A percentile compares a stretch with the other conserved stretches of the same genome.
These are phyloP conservation scores for Drosophila phalerata DNA, from an alignment of 2,888 invertebrate genomes.

Conservation along the genomic window DNA sequence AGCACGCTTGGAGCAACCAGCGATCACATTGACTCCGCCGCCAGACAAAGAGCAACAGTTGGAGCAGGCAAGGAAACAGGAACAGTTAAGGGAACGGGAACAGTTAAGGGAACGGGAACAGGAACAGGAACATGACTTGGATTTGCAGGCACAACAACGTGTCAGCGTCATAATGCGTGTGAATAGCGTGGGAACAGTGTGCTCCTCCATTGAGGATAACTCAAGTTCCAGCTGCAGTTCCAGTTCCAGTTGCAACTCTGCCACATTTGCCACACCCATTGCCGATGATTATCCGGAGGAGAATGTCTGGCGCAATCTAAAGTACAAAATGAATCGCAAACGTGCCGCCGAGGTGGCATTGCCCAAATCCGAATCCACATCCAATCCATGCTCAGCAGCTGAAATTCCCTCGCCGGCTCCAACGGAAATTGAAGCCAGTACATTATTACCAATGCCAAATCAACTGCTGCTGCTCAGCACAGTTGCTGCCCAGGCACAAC, in stretches of 20 bases:
- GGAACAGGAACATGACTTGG: slow-evolving; percentile 41
- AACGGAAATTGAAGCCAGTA: not conserved
- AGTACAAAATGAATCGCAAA: slow-evolving; percentile 85
- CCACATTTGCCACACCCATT: slow-evolving; percentile 46
- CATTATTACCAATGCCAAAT: slow-evolving; percentile 74
- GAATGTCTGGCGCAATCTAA: slow-evolving; percentile 84
- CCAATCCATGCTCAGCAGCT: not conserved
- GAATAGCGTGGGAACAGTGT: slow-evolving; percentile 91
- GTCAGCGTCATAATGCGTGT: slow-evolving; percentile 95
- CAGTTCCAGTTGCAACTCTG: slow-evolving; percentile 33
- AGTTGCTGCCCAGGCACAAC: slow-evolving; percentile 50
- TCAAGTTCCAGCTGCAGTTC: slow-evolving; percentile 79
- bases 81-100: slow-evolving; percentile 84
- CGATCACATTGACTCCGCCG: slow-evolving; percentile 81
- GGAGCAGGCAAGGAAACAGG: slow-evolving; percentile 83
- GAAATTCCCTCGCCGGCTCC: slow-evolving; percentile 27
- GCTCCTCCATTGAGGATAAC: slow-evolving; percentile 77
- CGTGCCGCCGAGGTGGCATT: slow-evolving; percentile 64
- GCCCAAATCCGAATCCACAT: slow-evolving; percentile 15
- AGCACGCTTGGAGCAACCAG: slow-evolving; percentile 78
- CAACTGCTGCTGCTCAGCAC: slow-evolving; percentile 58
- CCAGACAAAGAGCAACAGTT: slow-evolving; percentile 75
- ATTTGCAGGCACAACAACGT: slow-evolving; percentile 82
- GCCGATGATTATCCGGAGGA: slow-evolving; percentile 80
- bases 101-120: slow-evolving; percentile 78